Percentiles rank a stretch among this genome's conserved stretches.
phyloP scores from a whole-genome alignment of 2,797 vertebrate species.

The Pipistrellus nathusii region DNA sequence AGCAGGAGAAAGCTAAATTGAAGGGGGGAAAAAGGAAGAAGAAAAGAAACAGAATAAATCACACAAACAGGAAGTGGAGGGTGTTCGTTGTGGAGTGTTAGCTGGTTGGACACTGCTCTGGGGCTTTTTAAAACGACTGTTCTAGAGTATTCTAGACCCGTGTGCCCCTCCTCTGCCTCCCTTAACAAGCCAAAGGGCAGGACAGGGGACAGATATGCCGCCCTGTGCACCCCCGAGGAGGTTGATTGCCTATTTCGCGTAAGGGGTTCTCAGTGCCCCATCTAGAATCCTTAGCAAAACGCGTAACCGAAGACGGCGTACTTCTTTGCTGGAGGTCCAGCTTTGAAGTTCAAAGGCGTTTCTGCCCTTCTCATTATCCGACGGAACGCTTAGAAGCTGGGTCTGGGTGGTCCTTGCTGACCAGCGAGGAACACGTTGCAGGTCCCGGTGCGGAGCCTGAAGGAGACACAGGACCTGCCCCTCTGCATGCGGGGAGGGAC shows the following conservation, averaged over 20 bases:
- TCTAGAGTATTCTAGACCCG: background rate
- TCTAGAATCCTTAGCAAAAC: slow-evolving; percentile 62
- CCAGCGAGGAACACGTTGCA: background rate
- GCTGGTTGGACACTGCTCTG: background rate
- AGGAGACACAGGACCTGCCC: slow-evolving; percentile 15
- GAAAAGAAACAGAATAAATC: background rate
- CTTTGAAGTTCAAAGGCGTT: slow-evolving; percentile 57
- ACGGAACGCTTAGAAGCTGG: background rate
- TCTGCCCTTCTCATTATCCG: slow-evolving; percentile 61
- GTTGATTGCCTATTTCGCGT: background rate
- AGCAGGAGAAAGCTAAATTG: slow-evolving; percentile 54
- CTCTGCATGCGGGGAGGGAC: slow-evolving; percentile 36
- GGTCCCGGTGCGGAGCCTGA: background rate
- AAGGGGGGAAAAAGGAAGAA: background rate
- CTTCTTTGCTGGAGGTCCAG: slow-evolving; percentile 16
- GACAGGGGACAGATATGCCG: background rate
- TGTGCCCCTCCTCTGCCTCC: fast-evolving
- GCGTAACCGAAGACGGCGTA: slow-evolving; percentile 7
- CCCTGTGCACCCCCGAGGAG: background rate
- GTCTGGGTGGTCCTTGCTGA: slow-evolving; percentile 11
- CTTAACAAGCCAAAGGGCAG: background rate
- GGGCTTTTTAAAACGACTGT: background rate
- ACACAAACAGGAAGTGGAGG: slow-evolving; percentile 42
- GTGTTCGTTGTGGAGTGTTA: background rate
- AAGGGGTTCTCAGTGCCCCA: background rate